Conservation (phyloP, 2,113 vertebrate species). For the Oceanodroma tethys region DNA sequence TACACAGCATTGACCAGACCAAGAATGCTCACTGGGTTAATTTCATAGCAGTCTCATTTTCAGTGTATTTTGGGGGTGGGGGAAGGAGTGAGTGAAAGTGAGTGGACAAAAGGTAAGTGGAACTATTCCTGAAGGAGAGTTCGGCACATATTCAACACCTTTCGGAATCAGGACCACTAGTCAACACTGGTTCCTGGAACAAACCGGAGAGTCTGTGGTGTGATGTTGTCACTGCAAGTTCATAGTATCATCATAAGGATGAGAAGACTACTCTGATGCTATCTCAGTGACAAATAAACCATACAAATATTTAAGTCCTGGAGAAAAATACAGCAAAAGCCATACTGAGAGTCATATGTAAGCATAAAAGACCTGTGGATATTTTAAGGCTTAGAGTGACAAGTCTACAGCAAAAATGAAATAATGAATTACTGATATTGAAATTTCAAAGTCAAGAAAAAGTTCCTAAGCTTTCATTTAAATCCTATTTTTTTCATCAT, state of each 20-base stretch:
- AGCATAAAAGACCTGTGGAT: not conserved
- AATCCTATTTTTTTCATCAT: not conserved
- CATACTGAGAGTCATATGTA: not conserved
- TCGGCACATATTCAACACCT: not conserved
- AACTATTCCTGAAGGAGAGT: not conserved
- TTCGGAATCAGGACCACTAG: not conserved
- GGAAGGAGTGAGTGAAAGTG: not conserved
- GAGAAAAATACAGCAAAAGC: not conserved
- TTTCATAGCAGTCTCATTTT: not conserved
- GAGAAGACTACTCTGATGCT: not conserved
- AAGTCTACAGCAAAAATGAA: not conserved
- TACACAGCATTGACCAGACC: not conserved
- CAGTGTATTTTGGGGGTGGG: not conserved
- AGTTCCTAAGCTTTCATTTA: not conserved
- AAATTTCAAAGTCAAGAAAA: not conserved
- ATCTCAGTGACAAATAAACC: not conserved
- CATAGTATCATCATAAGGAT: not conserved
- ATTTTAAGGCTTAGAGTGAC: not conserved
- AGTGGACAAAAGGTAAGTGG: not conserved
- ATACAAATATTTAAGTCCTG: not conserved
- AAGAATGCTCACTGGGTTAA: not conserved
- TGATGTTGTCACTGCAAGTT: not conserved
- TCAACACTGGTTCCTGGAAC: not conserved
- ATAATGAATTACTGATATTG: not conserved
- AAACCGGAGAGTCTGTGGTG: not conserved